Evolutionary conservation across 2,888 invertebrate species (phyloP).

Genomic region (Fragum whitleyi): DNA sequence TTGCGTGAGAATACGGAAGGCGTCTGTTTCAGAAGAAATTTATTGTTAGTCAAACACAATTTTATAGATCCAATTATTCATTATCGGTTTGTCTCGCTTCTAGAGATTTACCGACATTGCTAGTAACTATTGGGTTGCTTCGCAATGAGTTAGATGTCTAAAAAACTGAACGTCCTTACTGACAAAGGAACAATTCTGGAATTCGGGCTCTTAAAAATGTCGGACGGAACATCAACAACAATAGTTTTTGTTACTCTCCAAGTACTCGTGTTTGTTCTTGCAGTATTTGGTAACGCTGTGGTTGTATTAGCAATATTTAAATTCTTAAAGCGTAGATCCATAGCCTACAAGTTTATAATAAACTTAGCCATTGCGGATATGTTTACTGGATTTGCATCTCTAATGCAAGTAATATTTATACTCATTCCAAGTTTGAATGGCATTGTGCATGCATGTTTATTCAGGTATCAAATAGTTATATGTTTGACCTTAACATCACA

Average conservation of each 20-base stretch:
- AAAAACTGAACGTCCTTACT: no score
- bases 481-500: slow-evolving; percentile 65
- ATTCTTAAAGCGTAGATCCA: slow-evolving; percentile 39
- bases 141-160: no score
- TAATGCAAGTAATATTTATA: slow-evolving; percentile 56
- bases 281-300: slow-evolving; percentile 55
- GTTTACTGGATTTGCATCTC: slow-evolving; percentile 53
- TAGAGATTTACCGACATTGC: no score
- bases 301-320: slow-evolving; percentile 59
- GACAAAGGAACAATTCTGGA: no score
- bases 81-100: no score
- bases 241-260: slow-evolving; percentile 56
- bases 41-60: no score
- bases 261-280: slow-evolving; percentile 52
- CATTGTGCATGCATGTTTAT: slow-evolving; percentile 49
- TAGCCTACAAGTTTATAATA: slow-evolving; percentile 57
- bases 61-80: no score
- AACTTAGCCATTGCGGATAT: slow-evolving; percentile 66
- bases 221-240: neutral
- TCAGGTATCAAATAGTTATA: slow-evolving; percentile 57
- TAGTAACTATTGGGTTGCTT: no score
- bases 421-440: slow-evolving; percentile 43
- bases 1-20: no score
- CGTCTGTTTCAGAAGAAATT: no score
- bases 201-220: no score